Evolutionary conservation across 2,113 vertebrate species (phyloP).

Genomic region (Agapornis roseicollis): DNA sequence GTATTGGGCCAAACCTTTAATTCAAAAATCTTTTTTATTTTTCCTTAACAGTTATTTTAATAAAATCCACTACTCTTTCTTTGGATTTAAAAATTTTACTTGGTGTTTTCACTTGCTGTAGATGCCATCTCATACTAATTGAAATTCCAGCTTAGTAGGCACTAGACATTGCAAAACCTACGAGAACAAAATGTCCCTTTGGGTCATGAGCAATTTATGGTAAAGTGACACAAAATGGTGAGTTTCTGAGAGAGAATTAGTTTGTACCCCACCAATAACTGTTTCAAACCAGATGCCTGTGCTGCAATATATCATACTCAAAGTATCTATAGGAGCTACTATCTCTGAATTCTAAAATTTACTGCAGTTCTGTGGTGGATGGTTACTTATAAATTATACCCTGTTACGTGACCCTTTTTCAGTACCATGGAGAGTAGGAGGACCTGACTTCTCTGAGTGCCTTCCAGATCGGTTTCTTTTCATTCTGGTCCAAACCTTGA

Average conservation of each 20-base stretch:
- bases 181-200: conserved; percentile 16
- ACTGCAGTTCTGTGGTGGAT: neutral
- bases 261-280: neutral
- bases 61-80: neutral
- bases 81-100: neutral
- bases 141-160: conserved; percentile 41
- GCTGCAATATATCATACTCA: conserved; percentile 30
- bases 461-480: neutral
- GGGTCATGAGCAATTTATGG: conserved; percentile 36
- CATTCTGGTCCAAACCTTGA: neutral
- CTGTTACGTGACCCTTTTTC: neutral
- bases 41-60: neutral
- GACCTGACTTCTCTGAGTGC: neutral
- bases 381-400: neutral
- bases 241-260: conserved; percentile 3
- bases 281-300: conserved; percentile 12
- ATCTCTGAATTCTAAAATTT: conserved; percentile 13
- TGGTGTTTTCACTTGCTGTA: neutral
- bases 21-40: neutral
- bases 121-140: conserved; percentile 4
- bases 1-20: neutral
- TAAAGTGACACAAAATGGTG: neutral
- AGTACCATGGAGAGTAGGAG: neutral
- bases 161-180: conserved; percentile 3
- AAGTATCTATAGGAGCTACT: neutral